These are phyloP conservation scores for Aphidius ervi DNA, from an alignment of 1,140 invertebrate species.

Conservation along the genomic window DNA sequence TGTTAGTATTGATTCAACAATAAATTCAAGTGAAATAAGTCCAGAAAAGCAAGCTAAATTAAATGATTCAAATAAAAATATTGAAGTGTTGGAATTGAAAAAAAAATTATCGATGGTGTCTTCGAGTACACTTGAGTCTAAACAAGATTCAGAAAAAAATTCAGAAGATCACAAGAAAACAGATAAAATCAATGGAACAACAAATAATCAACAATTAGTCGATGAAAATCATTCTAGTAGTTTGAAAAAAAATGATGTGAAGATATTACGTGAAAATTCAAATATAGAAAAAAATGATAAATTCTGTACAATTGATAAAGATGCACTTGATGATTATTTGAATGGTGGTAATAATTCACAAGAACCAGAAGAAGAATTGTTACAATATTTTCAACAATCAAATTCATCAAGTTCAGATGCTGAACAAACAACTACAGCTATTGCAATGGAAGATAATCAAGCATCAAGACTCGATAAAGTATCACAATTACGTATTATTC, in stretches of 20 bases:
- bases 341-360: conserved; percentile 71
- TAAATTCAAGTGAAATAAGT: conserved; percentile 37
- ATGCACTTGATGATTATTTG: conserved; percentile 74
- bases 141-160: neutral
- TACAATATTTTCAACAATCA: conserved; percentile 71
- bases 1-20: conserved; percentile 31
- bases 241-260: no score
- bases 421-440: conserved; percentile 22
- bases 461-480: conserved; percentile 60
- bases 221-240: no score
- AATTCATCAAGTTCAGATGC: conserved; percentile 46
- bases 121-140: conserved; percentile 32
- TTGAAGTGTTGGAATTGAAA: neutral
- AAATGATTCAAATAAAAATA: conserved; percentile 19
- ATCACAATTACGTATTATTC: conserved; percentile 66
- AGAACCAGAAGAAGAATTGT: conserved; percentile 73
- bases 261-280: neutral
- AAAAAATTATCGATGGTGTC: conserved; percentile 38
- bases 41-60: conserved; percentile 48
- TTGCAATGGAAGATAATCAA: conserved; percentile 32
- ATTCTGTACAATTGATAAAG: conserved; percentile 68
- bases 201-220: no score
- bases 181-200: no score
- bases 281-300: conserved; percentile 36
- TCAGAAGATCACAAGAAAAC: neutral